phyloP scores from a whole-genome alignment of 2,797 vertebrate genomes.

The Salmo trutta region DNA sequence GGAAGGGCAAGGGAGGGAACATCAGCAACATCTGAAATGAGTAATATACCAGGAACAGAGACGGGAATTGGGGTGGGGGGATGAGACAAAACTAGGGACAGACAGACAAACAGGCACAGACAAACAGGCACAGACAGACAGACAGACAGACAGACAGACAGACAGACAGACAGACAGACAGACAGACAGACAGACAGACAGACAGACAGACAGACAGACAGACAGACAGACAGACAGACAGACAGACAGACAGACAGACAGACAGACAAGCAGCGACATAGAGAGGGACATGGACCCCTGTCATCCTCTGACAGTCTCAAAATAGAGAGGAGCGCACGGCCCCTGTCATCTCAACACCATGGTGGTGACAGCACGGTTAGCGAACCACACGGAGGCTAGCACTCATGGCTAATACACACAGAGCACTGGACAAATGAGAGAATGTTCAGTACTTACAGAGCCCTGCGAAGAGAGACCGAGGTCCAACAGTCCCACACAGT shows the following conservation, averaged over 20 bases:
- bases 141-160: neutral
- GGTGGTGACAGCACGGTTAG: constrained; percentile 32
- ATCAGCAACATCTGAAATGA: neutral
- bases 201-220: no score
- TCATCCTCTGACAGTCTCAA: constrained; percentile 49
- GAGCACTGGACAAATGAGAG: constrained; percentile 59
- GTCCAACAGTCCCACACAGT: constrained; percentile 14
- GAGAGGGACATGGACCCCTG: constrained; percentile 10
- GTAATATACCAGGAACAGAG: neutral
- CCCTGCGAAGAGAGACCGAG: constrained; percentile 20
- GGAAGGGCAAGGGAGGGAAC: constrained; percentile 8
- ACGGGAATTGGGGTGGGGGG: neutral
- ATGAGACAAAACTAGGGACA: no score
- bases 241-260: neutral
- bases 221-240: no score
- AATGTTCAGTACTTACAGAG: constrained; percentile 34
- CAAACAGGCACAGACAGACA: neutral
- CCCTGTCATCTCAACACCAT: constrained; percentile 47
- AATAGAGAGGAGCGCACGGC: constrained; percentile 34
- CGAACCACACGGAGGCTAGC: constrained; percentile 41
- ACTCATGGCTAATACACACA: constrained; percentile 34
- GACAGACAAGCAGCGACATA: neutral
- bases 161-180: no score
- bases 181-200: no score
- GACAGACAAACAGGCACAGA: neutral